phyloP scores from a whole-genome alignment of 2,888 invertebrate species.

The Cyaniris semiargus region DNA sequence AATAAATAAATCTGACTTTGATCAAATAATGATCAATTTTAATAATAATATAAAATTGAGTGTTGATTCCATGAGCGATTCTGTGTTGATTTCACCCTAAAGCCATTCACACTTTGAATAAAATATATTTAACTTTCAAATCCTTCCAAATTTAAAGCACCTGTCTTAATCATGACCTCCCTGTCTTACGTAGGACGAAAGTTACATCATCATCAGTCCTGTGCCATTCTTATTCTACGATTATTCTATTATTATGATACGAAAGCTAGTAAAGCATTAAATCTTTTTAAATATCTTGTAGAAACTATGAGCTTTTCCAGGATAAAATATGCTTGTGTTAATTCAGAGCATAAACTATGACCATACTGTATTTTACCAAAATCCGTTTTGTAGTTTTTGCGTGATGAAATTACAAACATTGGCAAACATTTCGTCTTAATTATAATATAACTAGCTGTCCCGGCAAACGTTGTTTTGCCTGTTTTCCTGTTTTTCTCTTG shows the following conservation, averaged over 20 bases:
- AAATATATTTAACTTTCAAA: constrained; percentile 16
- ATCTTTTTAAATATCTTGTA: too few species aligned
- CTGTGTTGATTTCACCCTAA: constrained; percentile 29
- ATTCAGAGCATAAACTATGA: too few species aligned
- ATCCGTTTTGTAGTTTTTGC: too few species aligned
- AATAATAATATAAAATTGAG: constrained; percentile 31
- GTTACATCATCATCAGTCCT: background rate
- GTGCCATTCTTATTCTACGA: background rate
- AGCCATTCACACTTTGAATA: constrained; percentile 27
- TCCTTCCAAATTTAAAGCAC: background rate
- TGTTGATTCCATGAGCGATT: constrained; percentile 26
- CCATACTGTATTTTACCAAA: too few species aligned
- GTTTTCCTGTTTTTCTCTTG: too few species aligned
- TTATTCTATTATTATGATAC: background rate
- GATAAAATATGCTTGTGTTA: too few species aligned
- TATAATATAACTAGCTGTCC: too few species aligned
- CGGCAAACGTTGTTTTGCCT: too few species aligned
- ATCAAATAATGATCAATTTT: constrained; percentile 29
- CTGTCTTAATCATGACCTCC: constrained; percentile 9
- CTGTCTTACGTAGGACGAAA: constrained; percentile 8
- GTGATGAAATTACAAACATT: too few species aligned
- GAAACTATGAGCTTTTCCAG: too few species aligned
- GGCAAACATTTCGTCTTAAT: too few species aligned
- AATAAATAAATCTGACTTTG: background rate
- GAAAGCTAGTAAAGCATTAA: too few species aligned